phyloP scores from a whole-genome alignment of 2,888 invertebrate species.

The Atrina japonica region DNA sequence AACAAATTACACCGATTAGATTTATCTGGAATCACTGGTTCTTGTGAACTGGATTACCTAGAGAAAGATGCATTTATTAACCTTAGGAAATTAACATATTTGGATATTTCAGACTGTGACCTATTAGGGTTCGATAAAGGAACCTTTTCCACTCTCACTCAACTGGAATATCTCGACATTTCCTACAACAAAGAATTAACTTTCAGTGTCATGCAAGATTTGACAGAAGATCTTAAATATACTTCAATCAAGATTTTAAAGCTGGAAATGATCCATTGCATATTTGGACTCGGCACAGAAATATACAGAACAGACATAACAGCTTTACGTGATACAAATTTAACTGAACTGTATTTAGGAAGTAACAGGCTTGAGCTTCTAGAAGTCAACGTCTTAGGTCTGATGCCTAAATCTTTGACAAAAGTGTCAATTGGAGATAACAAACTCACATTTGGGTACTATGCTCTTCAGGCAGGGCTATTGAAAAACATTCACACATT shows the following conservation, averaged over 20 bases:
- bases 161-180: conserved; percentile 12
- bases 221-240: conserved; percentile 12
- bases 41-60: conserved; percentile 1
- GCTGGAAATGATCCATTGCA: conserved; percentile 9
- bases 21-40: conserved; percentile 19
- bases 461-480: background rate
- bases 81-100: background rate
- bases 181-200: conserved; percentile 11
- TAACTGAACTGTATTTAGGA: conserved; percentile 19
- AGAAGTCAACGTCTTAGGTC: background rate
- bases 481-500: background rate
- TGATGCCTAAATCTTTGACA: conserved; percentile 1
- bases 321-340: conserved; percentile 1
- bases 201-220: conserved; percentile 12
- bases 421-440: conserved; percentile 11
- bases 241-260: conserved; percentile 13
- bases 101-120: conserved; percentile 16
- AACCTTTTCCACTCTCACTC: background rate
- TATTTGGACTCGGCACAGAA: conserved; percentile 20
- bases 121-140: conserved; percentile 17
- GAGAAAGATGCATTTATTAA: conserved; percentile 4
- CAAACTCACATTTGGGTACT: conserved; percentile 22
- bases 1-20: background rate
- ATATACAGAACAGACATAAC: background rate
- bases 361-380: conserved; percentile 8